Base-by-base conservation (phyloP, 2,797 vertebrate genomes). In the Micromesistius poutassou region DNA sequence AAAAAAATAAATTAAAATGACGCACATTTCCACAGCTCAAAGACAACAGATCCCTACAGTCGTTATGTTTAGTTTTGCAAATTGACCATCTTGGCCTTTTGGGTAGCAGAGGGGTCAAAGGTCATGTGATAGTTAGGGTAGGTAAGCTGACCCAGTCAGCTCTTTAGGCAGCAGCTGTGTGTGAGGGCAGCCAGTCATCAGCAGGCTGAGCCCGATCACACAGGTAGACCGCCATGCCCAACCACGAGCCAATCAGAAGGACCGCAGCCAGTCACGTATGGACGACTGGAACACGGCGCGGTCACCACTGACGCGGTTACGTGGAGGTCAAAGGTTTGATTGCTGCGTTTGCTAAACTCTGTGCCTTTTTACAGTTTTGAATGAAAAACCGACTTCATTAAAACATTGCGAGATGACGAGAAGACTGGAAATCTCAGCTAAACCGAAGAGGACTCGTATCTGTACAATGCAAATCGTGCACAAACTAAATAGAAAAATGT, bases 1-100 rank as follows among this genome's bases (percentile, higher is more conserved):
- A 93, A 94, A 94, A 89, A 94, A 95, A 95, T 94, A 95, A 94
- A 94, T 95, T 93, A 94, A 93, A 94, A 94, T 83, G 71, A 92
- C 91, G 79, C 84, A 87, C 88, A 89, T 90, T 84, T 83, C 89
- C 83, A 92, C 86, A 91, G 81, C 83, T 86, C 16, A 77, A 76
- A 5, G 33, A 83, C 30, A 35, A 71, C 22, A 13, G 55, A 83
- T 78, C 74, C 74, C 55, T 72, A 81, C 71, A 78, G 84, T 77
- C 9, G 79, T 84, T 68, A 36, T 30, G 55, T 30, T 35, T 79
- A 2, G 19, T 79, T 83, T 72, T 80, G 74, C 77, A 70, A 30
- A 70, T 84, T 74, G 77, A 91, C 84, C 91, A 82, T 81, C 85
- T 76, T 77, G 79, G 81, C 81, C 73, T 80, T 28, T 4, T 0